Base-by-base conservation (phyloP, 2,797 vertebrate genomes). In the Acanthornis magna region DNA sequence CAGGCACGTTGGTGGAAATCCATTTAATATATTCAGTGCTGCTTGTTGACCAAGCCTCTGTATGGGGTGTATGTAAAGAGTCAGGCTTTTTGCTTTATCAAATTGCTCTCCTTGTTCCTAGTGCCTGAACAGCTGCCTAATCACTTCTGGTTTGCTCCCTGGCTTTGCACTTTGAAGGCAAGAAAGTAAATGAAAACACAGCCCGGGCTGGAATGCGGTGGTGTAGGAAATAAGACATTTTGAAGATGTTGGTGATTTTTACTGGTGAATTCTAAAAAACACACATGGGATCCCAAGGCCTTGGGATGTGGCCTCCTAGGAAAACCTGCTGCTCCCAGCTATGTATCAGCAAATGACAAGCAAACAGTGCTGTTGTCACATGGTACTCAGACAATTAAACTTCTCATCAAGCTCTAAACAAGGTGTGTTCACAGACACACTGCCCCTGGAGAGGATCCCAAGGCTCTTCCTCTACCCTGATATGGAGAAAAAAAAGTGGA, bases 21-120 rank as follows among this genome's bases (percentile, higher is more conserved):
- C 30, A 21, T 63, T 85, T n/a, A 45, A 54, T 68, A 47, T 22
- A 42, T 10, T 78, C 72, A 94, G 74, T 19, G 43, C 65, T 95
- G 92, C 91, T 80, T 93, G 73, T 80, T 88, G 87, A 93, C 43
- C 38, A 89, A 93, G 96, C 82, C 57, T 92, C 54, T 53, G 38
- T 91, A 50, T 10, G 30, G 86, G 82, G 60, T 38, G 9, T 51
- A 17, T 29, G n/a, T 71, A 53, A 75, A 77, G 57, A 60, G 67
- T 67, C 0, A 0, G 74, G 90, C 80, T 88, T 85, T 57, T 67
- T 70, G 66, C 68, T 93, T 75, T 65, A 42, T 88, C 73, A 53
- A 19, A 62, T 81, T 0, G 12, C 72, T 77, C 23, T 87, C 72
- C 8, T 0, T 42, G 55, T 88, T 91, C 81, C 73, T 74, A 70